Evolutionary conservation across 2,797 vertebrate species (phyloP).

Genomic region (Leptodactylus fallax): DNA sequence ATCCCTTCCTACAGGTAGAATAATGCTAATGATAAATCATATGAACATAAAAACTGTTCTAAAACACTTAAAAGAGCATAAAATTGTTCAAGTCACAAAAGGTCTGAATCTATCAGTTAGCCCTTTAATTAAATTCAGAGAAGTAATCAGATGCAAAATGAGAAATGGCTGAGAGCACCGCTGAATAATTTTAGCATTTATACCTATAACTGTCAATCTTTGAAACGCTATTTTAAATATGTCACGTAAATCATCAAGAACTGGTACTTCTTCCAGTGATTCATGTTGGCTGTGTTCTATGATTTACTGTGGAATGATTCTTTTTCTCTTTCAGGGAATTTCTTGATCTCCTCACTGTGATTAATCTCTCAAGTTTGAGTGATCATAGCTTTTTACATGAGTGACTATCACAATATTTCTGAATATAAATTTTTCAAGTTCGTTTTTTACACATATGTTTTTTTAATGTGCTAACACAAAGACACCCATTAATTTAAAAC

Average conservation of each 20-base stretch:
- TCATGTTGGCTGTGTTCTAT: constrained; percentile 68
- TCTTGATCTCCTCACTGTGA: constrained; percentile 70
- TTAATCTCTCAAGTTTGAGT: constrained; percentile 71
- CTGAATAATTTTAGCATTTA: constrained; percentile 75
- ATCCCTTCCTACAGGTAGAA: constrained; percentile 36
- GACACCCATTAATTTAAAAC: constrained; percentile 69
- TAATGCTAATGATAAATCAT: constrained; percentile 58
- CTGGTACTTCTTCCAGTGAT: constrained; percentile 69
- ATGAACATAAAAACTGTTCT: constrained; percentile 54
- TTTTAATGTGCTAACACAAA: constrained; percentile 67
- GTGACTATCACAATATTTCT: constrained; percentile 67
- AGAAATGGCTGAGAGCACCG: constrained; percentile 68
- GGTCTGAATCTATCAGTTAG: constrained; percentile 66
- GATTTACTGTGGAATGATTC: constrained; percentile 75
- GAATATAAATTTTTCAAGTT: constrained; percentile 67
- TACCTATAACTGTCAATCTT: constrained; percentile 72
- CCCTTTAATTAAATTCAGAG: constrained; percentile 75
- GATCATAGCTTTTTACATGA: constrained; percentile 71
- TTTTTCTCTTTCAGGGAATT: constrained; percentile 69
- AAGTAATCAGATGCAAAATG: constrained; percentile 73
- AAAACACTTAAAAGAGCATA: constrained; percentile 64
- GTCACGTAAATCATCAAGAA: constrained; percentile 71
- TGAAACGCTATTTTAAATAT: constrained; percentile 69
- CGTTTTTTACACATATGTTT: constrained; percentile 64
- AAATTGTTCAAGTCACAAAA: constrained; percentile 68